Evolutionary conservation across 2,113 vertebrate species (phyloP).

Genomic region (Engraulis encrasicolus): DNA sequence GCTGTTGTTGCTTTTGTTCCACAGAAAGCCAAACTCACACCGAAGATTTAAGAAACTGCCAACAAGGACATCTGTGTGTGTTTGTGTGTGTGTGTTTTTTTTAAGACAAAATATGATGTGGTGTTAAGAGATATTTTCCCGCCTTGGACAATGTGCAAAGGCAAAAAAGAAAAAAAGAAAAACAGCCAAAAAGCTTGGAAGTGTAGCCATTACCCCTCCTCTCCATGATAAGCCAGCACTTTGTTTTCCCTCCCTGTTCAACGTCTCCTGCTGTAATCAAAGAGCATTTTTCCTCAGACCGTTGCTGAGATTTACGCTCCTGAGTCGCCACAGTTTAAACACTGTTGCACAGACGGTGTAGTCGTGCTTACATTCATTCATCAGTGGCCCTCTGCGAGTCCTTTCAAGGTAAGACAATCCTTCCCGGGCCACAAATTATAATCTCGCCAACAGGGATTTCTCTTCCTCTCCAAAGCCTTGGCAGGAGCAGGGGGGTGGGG

Average conservation of each 20-base stretch:
- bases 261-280: conserved; percentile 1
- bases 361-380: background rate
- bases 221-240: background rate
- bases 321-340: background rate
- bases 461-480: background rate
- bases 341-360: background rate
- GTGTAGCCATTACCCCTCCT: conserved; percentile 1
- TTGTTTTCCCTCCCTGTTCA: background rate
- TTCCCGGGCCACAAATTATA: background rate
- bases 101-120: background rate
- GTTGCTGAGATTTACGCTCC: background rate
- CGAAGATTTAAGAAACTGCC: conserved; percentile 83
- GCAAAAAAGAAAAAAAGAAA: background rate
- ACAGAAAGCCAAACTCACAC: conserved; percentile 96
- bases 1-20: conserved; percentile 56
- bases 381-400: background rate
- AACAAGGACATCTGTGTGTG: background rate
- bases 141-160: background rate
- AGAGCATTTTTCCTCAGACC: background rate
- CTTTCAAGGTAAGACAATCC: background rate
- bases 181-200: background rate
- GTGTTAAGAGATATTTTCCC: background rate
- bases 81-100: background rate
- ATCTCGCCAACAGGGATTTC: background rate
- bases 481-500: too few species aligned